These are phyloP conservation scores for Argentina silus DNA, from an alignment of 2,797 vertebrate genomes.

Conservation along the genomic window DNA sequence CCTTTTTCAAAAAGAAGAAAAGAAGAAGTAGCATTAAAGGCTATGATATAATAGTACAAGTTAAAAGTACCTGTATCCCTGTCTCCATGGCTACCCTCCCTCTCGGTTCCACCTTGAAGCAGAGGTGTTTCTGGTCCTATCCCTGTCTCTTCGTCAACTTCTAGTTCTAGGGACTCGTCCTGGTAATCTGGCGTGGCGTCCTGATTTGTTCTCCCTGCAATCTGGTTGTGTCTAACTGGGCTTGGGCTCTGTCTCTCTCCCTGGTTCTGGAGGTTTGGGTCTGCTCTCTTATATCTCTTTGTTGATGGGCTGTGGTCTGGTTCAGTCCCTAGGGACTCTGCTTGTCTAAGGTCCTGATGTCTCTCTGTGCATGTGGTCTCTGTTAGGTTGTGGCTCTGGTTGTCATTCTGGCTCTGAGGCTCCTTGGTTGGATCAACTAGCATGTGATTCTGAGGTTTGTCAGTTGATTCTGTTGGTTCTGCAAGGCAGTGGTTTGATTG, in stretches of 20 bases:
- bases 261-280: constrained; percentile 20
- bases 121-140: background rate
- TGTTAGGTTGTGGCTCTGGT: constrained; percentile 18
- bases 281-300: constrained; percentile 30
- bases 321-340: background rate
- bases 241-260: constrained; percentile 41
- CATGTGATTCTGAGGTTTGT: constrained; percentile 6
- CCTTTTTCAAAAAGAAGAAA: background rate
- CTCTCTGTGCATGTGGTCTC: constrained; percentile 29
- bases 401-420: constrained; percentile 28
- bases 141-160: background rate
- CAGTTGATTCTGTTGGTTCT: background rate
- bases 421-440: constrained; percentile 32
- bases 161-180: constrained; percentile 10
- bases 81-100: background rate
- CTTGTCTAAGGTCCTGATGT: constrained; percentile 6
- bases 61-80: background rate
- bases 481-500: constrained; percentile 11
- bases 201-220: constrained; percentile 45
- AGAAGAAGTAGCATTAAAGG: too few relatives aligned
- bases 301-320: constrained; percentile 27
- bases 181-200: constrained; percentile 35
- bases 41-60: too few relatives aligned
- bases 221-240: constrained; percentile 59
- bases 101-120: background rate